Evolutionary conservation across 2,113 vertebrate genomes (phyloP).

Genomic region (Vulpes lagopus): DNA sequence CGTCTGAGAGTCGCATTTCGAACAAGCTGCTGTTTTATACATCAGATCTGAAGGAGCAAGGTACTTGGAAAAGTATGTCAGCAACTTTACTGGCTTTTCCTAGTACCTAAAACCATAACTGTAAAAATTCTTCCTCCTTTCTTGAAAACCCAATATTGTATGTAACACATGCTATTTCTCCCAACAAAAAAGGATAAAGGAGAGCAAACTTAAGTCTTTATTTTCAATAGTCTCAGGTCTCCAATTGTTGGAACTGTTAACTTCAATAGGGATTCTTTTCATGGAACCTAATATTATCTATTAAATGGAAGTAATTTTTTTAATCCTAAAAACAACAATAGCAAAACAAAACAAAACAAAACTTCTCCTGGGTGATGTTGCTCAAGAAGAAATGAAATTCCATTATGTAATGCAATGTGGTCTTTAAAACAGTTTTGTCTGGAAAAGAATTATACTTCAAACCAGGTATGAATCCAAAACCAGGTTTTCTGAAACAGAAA

Average conservation of each 20-base stretch:
- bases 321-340: constrained; percentile 64
- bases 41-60: not conserved
- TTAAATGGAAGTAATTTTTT: constrained; percentile 55
- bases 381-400: constrained; percentile 76
- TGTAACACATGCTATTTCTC: constrained; percentile 49
- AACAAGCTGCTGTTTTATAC: not conserved
- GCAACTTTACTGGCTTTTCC: not conserved
- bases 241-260: constrained; percentile 60
- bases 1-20: not conserved
- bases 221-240: constrained; percentile 36
- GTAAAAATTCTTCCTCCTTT: constrained; percentile 45
- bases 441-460: constrained; percentile 74
- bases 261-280: constrained; percentile 71
- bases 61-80: not conserved
- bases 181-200: constrained; percentile 55
- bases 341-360: constrained; percentile 38
- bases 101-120: not conserved
- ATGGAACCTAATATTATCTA: constrained; percentile 61
- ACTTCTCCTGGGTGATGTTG: constrained; percentile 48
- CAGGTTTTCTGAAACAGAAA: constrained; percentile 70
- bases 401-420: constrained; percentile 70
- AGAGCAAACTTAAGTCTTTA: constrained; percentile 65
- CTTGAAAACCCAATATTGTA: constrained; percentile 49
- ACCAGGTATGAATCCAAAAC: constrained; percentile 44
- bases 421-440: constrained; percentile 74